These are phyloP conservation scores for Lutjanus argentimaculatus DNA, from an alignment of 2,797 vertebrate species.

Conservation along the genomic window DNA sequence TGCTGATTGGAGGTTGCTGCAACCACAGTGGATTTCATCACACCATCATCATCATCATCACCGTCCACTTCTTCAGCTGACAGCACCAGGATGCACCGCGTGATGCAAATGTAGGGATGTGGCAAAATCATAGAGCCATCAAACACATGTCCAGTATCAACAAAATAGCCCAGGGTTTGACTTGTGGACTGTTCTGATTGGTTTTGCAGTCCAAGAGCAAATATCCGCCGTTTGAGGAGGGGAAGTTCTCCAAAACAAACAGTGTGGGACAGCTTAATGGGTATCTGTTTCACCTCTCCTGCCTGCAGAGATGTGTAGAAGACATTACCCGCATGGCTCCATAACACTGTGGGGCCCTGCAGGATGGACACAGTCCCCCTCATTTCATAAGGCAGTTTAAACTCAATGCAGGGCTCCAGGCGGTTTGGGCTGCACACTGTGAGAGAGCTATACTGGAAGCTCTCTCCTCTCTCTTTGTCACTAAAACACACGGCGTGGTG, in stretches of 20 bases:
- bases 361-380: conserved; percentile 84
- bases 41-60: conserved; percentile 62
- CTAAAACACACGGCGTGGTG: conserved; percentile 85
- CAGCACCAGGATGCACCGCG: conserved; percentile 84
- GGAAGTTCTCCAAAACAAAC: conserved; percentile 88
- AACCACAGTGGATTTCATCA: conserved; percentile 82
- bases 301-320: conserved; percentile 84
- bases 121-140: conserved; percentile 86
- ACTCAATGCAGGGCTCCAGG: conserved; percentile 84
- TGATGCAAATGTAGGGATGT: conserved; percentile 87
- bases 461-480: conserved; percentile 71
- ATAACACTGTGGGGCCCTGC: conserved; percentile 90
- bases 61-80: conserved; percentile 69
- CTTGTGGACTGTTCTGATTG: conserved; percentile 61
- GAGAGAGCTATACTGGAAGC: conserved; percentile 86
- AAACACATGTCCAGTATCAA: conserved; percentile 83
- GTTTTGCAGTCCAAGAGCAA: conserved; percentile 85
- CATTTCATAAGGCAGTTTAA: conserved; percentile 87
- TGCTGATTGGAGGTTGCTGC: conserved; percentile 89
- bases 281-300: conserved; percentile 79
- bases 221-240: conserved; percentile 73
- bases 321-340: conserved; percentile 84
- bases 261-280: conserved; percentile 82
- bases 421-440: conserved; percentile 82
- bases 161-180: conserved; percentile 81